Conservation (phyloP, 2,888 invertebrate species). For the Stenodema calcarata region DNA sequence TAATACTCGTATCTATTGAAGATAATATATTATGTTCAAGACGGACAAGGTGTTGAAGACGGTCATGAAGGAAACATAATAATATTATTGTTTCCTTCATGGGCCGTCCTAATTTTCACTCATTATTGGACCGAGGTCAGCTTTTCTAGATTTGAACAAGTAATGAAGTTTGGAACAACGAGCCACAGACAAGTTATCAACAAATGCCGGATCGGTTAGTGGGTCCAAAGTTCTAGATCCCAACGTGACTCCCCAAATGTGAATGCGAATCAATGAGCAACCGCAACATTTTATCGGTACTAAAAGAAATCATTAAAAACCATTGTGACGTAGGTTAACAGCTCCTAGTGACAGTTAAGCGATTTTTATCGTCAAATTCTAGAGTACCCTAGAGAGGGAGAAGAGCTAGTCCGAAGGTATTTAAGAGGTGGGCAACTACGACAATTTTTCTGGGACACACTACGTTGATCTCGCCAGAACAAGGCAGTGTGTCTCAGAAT, state of each 20-base stretch:
- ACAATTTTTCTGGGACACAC: conserved; percentile 4
- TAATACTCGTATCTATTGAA: no score
- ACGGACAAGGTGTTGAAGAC: no score
- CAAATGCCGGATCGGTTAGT: no score
- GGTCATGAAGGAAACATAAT: no score
- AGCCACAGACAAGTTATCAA: no score
- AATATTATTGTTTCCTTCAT: no score
- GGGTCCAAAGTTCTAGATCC: no score
- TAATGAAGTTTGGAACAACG: no score
- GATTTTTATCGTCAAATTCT: background rate
- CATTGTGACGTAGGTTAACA: background rate
- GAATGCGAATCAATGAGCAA: background rate
- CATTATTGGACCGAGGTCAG: no score
- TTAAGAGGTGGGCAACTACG: background rate
- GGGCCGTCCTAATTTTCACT: no score
- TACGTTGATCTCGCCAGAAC: background rate
- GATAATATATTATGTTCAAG: no score
- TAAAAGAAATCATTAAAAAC: background rate
- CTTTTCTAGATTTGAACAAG: no score
- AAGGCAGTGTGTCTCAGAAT: conserved; percentile 15
- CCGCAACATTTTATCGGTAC: background rate
- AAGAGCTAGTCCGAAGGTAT: background rate
- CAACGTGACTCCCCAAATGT: background rate
- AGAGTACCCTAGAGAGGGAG: background rate
- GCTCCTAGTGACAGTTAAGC: background rate